A percentile compares a stretch with the other conserved stretches of the same genome.
phyloP scores from a whole-genome alignment of 2,888 invertebrate genomes.

The Thymelicus lineola region DNA sequence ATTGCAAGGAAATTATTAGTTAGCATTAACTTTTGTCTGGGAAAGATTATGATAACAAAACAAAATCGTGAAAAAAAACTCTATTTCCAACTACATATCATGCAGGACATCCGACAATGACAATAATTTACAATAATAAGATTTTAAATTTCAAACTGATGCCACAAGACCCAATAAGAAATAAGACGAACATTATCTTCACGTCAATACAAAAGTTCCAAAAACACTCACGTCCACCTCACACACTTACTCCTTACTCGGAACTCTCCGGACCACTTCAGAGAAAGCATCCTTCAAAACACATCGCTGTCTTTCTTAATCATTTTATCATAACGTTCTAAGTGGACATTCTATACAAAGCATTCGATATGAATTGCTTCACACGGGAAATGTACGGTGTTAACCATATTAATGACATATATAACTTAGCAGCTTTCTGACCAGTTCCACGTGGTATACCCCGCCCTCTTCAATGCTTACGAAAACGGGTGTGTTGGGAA shows the following conservation, averaged over 20 bases:
- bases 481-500: not conserved
- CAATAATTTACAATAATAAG: too few species aligned
- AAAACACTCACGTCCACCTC: conserved; percentile 18
- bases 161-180: not conserved
- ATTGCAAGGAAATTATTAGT: too few species aligned
- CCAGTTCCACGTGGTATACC: conserved; percentile 45
- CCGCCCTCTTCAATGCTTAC: not conserved
- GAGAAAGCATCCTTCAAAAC: conserved; percentile 29
- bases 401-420: conserved; percentile 74
- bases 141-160: not conserved
- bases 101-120: too few species aligned
- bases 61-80: too few species aligned
- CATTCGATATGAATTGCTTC: conserved; percentile 54
- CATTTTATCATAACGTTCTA: conserved; percentile 46
- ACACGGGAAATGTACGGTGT: conserved; percentile 74
- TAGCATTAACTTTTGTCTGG: too few species aligned
- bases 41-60: too few species aligned
- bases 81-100: too few species aligned
- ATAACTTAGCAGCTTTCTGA: conserved; percentile 59
- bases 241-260: not conserved
- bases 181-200: not conserved
- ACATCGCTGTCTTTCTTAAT: conserved; percentile 31
- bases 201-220: conserved; percentile 18
- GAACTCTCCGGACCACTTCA: conserved; percentile 7
- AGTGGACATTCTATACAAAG: conserved; percentile 42